A percentile compares a stretch with the other conserved stretches of the same genome.
These are phyloP conservation scores for Cirrhinus molitorella DNA, from an alignment of 2,797 vertebrate genomes.

Conservation along the genomic window DNA sequence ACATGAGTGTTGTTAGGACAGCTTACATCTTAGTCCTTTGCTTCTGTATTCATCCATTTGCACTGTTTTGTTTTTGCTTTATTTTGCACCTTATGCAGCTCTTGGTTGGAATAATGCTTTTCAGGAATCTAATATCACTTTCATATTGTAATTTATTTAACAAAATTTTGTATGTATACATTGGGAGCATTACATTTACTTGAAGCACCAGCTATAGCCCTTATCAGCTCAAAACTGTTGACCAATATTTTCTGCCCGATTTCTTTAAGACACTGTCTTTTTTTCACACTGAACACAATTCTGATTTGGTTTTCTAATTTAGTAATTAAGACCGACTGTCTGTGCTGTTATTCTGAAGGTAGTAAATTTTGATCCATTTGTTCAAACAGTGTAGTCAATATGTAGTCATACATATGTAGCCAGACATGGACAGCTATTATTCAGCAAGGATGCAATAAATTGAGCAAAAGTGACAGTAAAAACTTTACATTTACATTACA, in stretches of 20 bases:
- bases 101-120: slow-evolving; percentile 15
- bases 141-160: background rate
- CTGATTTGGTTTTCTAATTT: background rate
- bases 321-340: background rate
- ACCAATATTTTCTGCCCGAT: background rate
- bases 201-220: background rate
- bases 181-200: background rate
- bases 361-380: background rate
- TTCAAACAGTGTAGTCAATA: background rate
- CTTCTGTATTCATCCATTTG: slow-evolving; percentile 64
- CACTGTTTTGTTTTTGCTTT: slow-evolving; percentile 77
- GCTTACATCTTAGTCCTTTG: slow-evolving; percentile 66
- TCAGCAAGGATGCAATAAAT: background rate
- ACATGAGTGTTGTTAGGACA: background rate
- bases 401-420: background rate
- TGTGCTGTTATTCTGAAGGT: background rate
- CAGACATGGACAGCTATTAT: too few species aligned
- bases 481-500: too few species aligned
- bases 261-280: background rate
- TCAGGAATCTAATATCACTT: slow-evolving; percentile 5
- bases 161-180: background rate
- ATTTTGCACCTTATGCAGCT: slow-evolving; percentile 75
- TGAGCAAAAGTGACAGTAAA: background rate
- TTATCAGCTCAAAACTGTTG: background rate
- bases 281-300: background rate